These are phyloP conservation scores for Triops cancriformis DNA, from an alignment of 1,140 invertebrate species.

Conservation along the genomic window DNA sequence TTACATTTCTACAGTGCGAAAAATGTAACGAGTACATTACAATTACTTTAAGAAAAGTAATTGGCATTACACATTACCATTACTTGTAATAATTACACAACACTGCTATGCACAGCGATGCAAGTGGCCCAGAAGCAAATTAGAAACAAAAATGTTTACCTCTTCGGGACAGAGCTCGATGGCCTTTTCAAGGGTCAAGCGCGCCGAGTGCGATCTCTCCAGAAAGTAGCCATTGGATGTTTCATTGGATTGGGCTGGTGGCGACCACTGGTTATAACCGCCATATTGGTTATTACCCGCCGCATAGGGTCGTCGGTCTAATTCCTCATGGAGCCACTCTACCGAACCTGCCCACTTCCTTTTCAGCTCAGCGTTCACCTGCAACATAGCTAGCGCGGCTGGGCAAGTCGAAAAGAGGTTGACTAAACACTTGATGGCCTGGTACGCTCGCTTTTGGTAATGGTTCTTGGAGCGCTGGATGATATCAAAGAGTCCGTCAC, in stretches of 20 bases:
- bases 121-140: background rate
- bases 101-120: too few species aligned
- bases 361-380: constrained; percentile 64
- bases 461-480: constrained; percentile 84
- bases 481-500: constrained; percentile 87
- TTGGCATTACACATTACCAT: too few species aligned
- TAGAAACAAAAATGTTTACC: constrained; percentile 40
- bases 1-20: too few species aligned
- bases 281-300: constrained; percentile 32
- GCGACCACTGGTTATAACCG: constrained; percentile 86
- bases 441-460: constrained; percentile 93
- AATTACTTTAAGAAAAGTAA: too few species aligned
- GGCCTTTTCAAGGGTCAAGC: constrained; percentile 76
- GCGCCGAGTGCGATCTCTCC: constrained; percentile 85
- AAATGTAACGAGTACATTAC: too few species aligned
- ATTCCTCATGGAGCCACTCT: constrained; percentile 89
- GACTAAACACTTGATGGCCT: constrained; percentile 93
- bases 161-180: constrained; percentile 71
- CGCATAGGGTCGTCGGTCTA: constrained; percentile 51
- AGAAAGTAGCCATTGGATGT: constrained; percentile 90
- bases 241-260: constrained; percentile 87
- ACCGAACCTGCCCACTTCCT: constrained; percentile 80
- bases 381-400: constrained; percentile 61
- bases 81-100: too few species aligned
- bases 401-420: constrained; percentile 76